Base-by-base conservation (phyloP, 2,113 vertebrate species). In the Leptobrachium ailaonicum region DNA sequence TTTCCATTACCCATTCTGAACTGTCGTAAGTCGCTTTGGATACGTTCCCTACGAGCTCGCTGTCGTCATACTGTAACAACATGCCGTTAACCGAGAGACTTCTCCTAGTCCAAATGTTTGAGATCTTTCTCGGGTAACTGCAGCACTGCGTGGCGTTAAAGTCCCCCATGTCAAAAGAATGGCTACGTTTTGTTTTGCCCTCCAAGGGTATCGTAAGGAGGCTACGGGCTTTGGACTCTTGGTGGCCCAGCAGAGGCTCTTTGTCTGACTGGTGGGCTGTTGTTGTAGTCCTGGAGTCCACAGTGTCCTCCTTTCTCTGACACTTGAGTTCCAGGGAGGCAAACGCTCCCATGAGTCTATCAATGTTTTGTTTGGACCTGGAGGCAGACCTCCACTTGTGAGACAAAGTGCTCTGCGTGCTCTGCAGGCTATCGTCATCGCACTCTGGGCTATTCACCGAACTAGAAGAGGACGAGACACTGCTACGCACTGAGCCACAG, bases 1-100 rank as follows among this genome's bases (percentile, higher is more conserved):
- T 99, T 90, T 99, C 97, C 96, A 99, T 97, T 40, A 99, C 97
- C 97, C 97, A 99, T 85, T 99, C 97, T 0, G 96, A 94, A 87
- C 96, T 96, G 82, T 96, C 96, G 0, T 93, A 90, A 13, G 94
- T 93, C 70, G 94, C 89, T 84, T 90, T 95, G 8, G 93, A 93
- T 68, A 50, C 66, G 47, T 75, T 81, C 69, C 92, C 93, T 71
- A 89, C 90, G 58, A 83, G 83, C 82, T 94, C 93, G 83, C 86
- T 92, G 84, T 90, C 90, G 83, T 94, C 92, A n/a, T 92, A 91
- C 84, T 93, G 96, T 86, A 98, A 91, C 82, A 99, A 91, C 95
- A 97, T 98, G 87, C 98, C 96, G 0, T 98, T 99, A 69, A 99
- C 96, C 0, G 98, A 99, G 80, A 98, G 94, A 88, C 98, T 99